Evolutionary conservation across 2,797 vertebrate genomes (phyloP).

Genomic region (Periophthalmus magnuspinnatus): DNA sequence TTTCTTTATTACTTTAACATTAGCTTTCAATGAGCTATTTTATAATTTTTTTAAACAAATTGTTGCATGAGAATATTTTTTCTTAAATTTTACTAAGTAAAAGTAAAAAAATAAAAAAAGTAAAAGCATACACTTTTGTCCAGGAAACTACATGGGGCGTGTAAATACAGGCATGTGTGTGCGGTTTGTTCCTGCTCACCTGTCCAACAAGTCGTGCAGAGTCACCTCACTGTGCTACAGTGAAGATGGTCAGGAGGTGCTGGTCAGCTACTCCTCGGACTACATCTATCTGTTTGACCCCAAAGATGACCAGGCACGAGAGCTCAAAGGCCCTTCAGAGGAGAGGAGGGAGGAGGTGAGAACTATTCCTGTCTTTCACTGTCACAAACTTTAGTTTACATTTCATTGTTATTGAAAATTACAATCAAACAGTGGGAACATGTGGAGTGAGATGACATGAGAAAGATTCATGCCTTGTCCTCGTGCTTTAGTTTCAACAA

Average conservation of each 20-base stretch:
- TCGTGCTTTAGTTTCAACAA: too few species aligned
- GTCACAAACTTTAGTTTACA: neutral
- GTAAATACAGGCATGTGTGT: slow-evolving; percentile 96
- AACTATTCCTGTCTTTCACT: neutral
- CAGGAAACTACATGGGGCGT: slow-evolving; percentile 93
- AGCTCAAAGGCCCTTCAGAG: slow-evolving; percentile 95
- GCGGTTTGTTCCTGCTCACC: slow-evolving; percentile 92
- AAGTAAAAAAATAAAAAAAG: too few species aligned
- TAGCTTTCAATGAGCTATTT: neutral
- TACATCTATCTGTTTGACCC: slow-evolving; percentile 98
- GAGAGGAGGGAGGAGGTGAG: slow-evolving; percentile 93
- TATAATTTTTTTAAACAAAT: neutral
- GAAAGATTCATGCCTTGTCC: neutral
- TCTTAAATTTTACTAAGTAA: neutral
- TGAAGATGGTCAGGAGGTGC: slow-evolving; percentile 93
- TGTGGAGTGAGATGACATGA: neutral
- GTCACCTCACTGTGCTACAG: slow-evolving; percentile 98
- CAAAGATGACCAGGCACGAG: slow-evolving; percentile 92
- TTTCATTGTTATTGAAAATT: neutral
- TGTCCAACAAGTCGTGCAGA: slow-evolving; percentile 94
- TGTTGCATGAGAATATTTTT: neutral
- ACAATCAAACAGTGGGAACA: neutral
- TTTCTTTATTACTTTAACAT: neutral
- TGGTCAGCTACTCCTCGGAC: slow-evolving; percentile 98
- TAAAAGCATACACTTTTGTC: neutral